phyloP scores from a whole-genome alignment of 2,113 vertebrate species.

The Arizona elegans region DNA sequence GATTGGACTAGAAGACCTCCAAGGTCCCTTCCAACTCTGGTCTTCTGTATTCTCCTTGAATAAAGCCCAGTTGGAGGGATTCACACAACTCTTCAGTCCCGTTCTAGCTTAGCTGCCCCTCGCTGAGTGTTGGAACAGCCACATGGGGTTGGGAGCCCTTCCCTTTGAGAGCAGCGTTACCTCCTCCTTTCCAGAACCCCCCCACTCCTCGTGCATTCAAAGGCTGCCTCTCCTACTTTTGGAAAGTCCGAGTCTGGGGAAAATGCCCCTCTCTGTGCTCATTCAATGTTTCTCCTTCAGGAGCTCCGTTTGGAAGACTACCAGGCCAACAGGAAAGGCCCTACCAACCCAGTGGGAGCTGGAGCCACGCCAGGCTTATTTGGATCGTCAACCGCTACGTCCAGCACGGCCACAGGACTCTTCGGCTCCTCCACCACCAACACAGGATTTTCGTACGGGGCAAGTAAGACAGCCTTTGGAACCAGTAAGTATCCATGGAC shows the following conservation, averaged over 20 bases:
- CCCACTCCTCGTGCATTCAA: too few species aligned
- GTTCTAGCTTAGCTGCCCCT: not conserved
- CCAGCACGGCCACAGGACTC: slow-evolving; percentile 83
- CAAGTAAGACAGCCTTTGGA: slow-evolving; percentile 87
- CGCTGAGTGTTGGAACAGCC: not conserved
- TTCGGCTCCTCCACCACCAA: slow-evolving; percentile 86
- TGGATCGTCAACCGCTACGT: slow-evolving; percentile 77
- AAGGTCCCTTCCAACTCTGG: not conserved
- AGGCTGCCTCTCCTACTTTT: not conserved
- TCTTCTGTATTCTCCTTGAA: not conserved
- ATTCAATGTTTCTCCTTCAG: slow-evolving; percentile 50
- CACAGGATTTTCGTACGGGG: slow-evolving; percentile 85
- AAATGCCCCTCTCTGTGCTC: not conserved
- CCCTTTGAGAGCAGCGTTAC: not conserved
- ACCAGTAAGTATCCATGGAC: slow-evolving; percentile 72
- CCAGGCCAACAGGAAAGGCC: slow-evolving; percentile 90
- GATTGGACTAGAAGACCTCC: not conserved
- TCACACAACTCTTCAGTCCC: not conserved
- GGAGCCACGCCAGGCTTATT: slow-evolving; percentile 78
- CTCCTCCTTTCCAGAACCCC: not conserved
- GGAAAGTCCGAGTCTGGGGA: not conserved
- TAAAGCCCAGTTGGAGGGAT: not conserved
- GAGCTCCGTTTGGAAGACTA: slow-evolving; percentile 93
- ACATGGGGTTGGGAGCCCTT: not conserved
- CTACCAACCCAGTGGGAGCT: slow-evolving; percentile 83